Evolutionary conservation across 1,140 invertebrate genomes (phyloP).

Genomic region (Drosophila ercepeae): DNA sequence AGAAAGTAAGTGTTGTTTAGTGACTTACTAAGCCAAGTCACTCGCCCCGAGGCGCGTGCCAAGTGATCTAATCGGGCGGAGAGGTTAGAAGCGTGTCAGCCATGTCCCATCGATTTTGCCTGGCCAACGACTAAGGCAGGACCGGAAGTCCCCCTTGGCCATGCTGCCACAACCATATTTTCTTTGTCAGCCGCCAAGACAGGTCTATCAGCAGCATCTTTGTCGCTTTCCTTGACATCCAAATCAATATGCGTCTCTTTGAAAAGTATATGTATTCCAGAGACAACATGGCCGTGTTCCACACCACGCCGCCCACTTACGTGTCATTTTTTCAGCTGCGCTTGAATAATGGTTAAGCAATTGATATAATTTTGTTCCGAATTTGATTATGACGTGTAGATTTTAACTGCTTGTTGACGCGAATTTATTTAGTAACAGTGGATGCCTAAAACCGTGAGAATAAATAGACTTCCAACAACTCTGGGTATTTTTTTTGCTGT

Average conservation of each 20-base stretch:
- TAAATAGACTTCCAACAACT: neutral
- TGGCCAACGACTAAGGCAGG: no score
- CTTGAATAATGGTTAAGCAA: conserved; percentile 1
- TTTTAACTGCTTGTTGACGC: neutral
- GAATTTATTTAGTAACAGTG: conserved; percentile 6
- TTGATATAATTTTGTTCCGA: neutral
- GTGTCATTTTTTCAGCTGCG: conserved; percentile 35
- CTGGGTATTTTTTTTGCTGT: neutral
- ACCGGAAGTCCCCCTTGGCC: neutral
- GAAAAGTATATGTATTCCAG: neutral
- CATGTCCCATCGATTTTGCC: conserved; percentile 33
- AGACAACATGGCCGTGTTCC: conserved; percentile 5
- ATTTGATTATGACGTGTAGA: conserved; percentile 9
- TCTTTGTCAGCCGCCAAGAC: neutral
- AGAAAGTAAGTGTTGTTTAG: neutral
- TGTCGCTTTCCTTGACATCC: neutral
- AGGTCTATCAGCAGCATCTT: neutral
- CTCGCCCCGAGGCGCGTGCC: conserved; percentile 23
- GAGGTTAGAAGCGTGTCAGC: conserved; percentile 34
- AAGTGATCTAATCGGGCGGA: conserved; percentile 18
- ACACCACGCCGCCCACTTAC: conserved; percentile 21
- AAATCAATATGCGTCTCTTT: neutral
- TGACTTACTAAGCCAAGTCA: conserved; percentile 22
- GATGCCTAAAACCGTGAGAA: neutral
- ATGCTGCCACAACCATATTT: neutral